A percentile compares a stretch with the other conserved stretches of the same genome.
Evolutionary conservation across 2,797 vertebrate species (phyloP).

Genomic region (Notolepis coatsorum): DNA sequence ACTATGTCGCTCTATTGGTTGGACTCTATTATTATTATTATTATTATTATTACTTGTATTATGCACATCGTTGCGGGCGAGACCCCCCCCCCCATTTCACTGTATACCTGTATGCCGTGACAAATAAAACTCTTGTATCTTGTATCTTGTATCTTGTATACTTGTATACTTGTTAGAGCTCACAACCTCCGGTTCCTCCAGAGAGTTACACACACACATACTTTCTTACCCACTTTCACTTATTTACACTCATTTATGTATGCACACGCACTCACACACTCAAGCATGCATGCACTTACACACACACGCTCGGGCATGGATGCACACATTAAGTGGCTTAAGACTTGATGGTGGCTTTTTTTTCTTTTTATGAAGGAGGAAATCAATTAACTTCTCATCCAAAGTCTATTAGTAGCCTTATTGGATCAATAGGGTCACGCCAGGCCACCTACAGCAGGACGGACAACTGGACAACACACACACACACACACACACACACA

Average conservation of each 20-base stretch:
- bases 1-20: too few species aligned
- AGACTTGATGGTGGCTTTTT: slow-evolving; percentile 16
- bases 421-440: slow-evolving; percentile 39
- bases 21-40: too few species aligned
- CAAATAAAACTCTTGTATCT: too few species aligned
- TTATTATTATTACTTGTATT: background rate
- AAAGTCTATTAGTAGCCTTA: slow-evolving; percentile 44
- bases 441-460: background rate
- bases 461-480: too few species aligned
- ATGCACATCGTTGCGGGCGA: too few species aligned
- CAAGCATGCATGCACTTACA: background rate
- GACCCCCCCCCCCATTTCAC: too few species aligned
- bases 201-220: slow-evolving; percentile 21
- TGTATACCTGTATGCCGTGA: too few species aligned
- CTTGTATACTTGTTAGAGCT: slow-evolving; percentile 7
- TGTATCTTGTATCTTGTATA: too few species aligned
- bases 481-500: background rate
- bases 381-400: slow-evolving; percentile 41
- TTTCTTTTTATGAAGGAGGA: slow-evolving; percentile 18
- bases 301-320: slow-evolving; percentile 7
- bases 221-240: background rate
- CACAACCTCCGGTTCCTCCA: background rate
- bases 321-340: slow-evolving; percentile 28
- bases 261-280: background rate
- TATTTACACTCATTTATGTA: too few species aligned